Conservation (phyloP, 1,140 invertebrate genomes). For the Leptoteleia sp. region DNA sequence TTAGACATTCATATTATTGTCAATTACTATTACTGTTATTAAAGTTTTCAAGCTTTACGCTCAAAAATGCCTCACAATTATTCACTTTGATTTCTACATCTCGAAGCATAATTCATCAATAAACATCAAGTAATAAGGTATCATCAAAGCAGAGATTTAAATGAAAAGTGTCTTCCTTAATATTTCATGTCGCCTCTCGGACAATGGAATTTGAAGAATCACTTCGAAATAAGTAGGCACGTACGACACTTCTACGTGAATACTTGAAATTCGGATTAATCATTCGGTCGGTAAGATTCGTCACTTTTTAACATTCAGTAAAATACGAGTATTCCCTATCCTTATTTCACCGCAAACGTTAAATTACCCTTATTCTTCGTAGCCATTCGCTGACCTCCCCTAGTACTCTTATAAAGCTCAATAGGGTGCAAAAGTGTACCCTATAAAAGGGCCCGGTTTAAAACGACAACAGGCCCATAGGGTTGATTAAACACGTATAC, state of each 20-base stretch:
- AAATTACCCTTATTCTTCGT: conserved; percentile 40
- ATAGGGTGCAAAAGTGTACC: conserved; percentile 46
- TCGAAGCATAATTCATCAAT: conserved; percentile 6
- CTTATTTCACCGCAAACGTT: conserved; percentile 30
- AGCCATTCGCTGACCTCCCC: neutral
- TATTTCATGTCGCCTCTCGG: neutral
- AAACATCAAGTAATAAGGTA: conserved; percentile 2
- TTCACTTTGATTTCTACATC: conserved; percentile 17
- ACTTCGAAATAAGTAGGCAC: neutral
- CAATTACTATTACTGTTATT: conserved; percentile 38
- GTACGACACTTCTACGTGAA: conserved; percentile 10
- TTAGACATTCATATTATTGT: conserved; percentile 26
- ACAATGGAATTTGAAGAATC: neutral
- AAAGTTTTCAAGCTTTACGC: conserved; percentile 17
- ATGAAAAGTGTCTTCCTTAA: conserved; percentile 19
- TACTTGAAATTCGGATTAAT: conserved; percentile 8
- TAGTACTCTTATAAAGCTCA: conserved; percentile 16
- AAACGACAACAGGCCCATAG: conserved; percentile 31
- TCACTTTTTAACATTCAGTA: no score
- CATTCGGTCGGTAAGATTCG: no score
- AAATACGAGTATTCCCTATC: conserved; percentile 1
- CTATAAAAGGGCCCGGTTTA: conserved; percentile 17
- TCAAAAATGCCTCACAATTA: conserved; percentile 14
- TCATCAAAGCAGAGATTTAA: conserved; percentile 1
- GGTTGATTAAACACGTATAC: conserved; percentile 49